Conservation (phyloP, 2,888 invertebrate genomes). For the Subacronicta megacephala region DNA sequence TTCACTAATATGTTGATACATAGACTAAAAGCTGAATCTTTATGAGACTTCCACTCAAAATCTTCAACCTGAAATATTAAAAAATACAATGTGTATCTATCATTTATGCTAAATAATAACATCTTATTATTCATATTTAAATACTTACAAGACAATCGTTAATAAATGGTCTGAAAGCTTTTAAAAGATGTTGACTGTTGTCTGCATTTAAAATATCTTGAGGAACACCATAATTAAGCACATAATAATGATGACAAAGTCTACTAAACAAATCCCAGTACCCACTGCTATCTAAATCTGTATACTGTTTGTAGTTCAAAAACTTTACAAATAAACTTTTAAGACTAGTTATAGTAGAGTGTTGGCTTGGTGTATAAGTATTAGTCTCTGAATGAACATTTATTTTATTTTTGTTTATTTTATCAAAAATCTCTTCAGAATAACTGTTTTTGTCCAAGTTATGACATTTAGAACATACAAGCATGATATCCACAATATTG, state of each 20-base stretch:
- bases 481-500: slow-evolving; percentile 60
- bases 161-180: slow-evolving; percentile 69
- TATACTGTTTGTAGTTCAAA: slow-evolving; percentile 75
- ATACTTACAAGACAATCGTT: slow-evolving; percentile 42
- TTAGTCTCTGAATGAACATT: slow-evolving; percentile 64
- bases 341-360: slow-evolving; percentile 65
- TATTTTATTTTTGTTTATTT: slow-evolving; percentile 57
- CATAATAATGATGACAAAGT: slow-evolving; percentile 79
- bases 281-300: slow-evolving; percentile 64
- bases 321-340: slow-evolving; percentile 77
- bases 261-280: slow-evolving; percentile 74
- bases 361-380: slow-evolving; percentile 59
- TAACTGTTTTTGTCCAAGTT: slow-evolving; percentile 43
- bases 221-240: slow-evolving; percentile 73
- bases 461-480: slow-evolving; percentile 79
- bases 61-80: slow-evolving; percentile 65
- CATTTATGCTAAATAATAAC: not conserved
- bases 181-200: slow-evolving; percentile 71
- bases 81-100: not conserved
- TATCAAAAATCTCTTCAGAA: slow-evolving; percentile 44
- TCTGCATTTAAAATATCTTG: slow-evolving; percentile 70
- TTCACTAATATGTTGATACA: slow-evolving; percentile 83
- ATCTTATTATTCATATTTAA: not conserved
- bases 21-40: slow-evolving; percentile 72
- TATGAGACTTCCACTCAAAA: slow-evolving; percentile 68